A percentile compares a stretch with the other conserved stretches of the same genome.
Evolutionary conservation across 2,888 invertebrate genomes (phyloP).

Genomic region (Lissocephala sabroskyi): DNA sequence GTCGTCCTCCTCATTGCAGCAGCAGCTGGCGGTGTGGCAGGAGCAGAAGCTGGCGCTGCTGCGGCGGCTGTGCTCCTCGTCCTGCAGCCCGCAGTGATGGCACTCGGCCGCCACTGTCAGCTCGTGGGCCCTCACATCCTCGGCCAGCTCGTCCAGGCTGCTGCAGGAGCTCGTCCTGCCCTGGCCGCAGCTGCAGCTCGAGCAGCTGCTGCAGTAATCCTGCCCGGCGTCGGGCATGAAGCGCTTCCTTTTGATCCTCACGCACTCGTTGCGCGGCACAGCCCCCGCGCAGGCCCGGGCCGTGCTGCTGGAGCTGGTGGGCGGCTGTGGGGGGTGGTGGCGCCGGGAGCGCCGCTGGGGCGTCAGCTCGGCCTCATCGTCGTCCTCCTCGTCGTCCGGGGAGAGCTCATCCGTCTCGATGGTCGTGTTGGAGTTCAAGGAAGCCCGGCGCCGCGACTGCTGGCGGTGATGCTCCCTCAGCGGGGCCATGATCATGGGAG

Average conservation of each 20-base stretch:
- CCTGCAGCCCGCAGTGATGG: conserved; percentile 41
- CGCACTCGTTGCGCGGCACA: conserved; percentile 56
- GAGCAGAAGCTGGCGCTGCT: conserved; percentile 68
- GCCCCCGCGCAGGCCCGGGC: conserved; percentile 34
- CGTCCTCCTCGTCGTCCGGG: conserved; percentile 33
- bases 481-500: conserved; percentile 56
- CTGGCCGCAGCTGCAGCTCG: conserved; percentile 61
- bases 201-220: conserved; percentile 66
- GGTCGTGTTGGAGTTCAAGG: conserved; percentile 62
- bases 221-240: conserved; percentile 53
- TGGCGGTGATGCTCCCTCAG: conserved; percentile 42
- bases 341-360: conserved; percentile 8
- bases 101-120: conserved; percentile 60
- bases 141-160: conserved; percentile 48
- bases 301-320: conserved; percentile 43
- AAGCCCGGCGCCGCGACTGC: conserved; percentile 32
- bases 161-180: conserved; percentile 60
- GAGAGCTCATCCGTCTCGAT: conserved; percentile 63
- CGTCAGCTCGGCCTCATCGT: conserved; percentile 37
- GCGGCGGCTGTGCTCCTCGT: conserved; percentile 40
- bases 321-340: conserved; percentile 5
- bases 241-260: conserved; percentile 65
- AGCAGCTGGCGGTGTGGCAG: conserved; percentile 63
- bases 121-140: conserved; percentile 40
- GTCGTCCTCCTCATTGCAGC: conserved; percentile 44